These are phyloP conservation scores for Tenrec ecaudatus DNA, from an alignment of 2,113 vertebrate genomes.

Conservation along the genomic window DNA sequence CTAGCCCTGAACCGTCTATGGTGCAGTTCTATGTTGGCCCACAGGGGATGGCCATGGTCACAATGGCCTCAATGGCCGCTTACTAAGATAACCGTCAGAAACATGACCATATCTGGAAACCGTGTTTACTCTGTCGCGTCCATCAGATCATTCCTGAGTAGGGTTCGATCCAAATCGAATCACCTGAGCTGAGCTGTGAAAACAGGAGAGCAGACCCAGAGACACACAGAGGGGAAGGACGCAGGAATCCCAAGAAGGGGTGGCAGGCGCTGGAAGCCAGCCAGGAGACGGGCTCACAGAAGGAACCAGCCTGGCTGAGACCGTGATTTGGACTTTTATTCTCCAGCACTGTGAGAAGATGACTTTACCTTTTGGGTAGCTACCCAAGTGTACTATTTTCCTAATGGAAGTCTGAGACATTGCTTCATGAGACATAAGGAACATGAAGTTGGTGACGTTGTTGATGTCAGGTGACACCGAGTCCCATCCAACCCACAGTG, in stretches of 20 bases:
- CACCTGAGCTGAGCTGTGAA: not conserved
- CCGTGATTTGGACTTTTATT: not conserved
- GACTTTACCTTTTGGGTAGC: not conserved
- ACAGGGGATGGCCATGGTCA: not conserved
- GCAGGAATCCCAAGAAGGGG: not conserved
- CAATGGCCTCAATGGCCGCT: not conserved
- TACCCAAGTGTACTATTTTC: not conserved
- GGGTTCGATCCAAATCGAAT: not conserved
- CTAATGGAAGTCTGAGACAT: not conserved
- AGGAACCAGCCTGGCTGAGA: not conserved
- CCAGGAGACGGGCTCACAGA: not conserved
- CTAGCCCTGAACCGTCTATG: not conserved
- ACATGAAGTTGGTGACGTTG: too few species aligned
- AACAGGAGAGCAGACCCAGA: not conserved
- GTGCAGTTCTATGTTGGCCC: not conserved
- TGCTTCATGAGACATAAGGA: too few species aligned
- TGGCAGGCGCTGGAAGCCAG: not conserved
- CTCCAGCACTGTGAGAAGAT: not conserved
- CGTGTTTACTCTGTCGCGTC: not conserved
- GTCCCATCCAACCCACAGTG: too few species aligned
- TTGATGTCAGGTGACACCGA: too few species aligned
- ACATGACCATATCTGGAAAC: not conserved
- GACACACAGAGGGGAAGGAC: not conserved
- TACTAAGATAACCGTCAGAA: not conserved
- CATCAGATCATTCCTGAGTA: not conserved